phyloP scores from a whole-genome alignment of 2,888 invertebrate species.

The Ophioninae sp. region DNA sequence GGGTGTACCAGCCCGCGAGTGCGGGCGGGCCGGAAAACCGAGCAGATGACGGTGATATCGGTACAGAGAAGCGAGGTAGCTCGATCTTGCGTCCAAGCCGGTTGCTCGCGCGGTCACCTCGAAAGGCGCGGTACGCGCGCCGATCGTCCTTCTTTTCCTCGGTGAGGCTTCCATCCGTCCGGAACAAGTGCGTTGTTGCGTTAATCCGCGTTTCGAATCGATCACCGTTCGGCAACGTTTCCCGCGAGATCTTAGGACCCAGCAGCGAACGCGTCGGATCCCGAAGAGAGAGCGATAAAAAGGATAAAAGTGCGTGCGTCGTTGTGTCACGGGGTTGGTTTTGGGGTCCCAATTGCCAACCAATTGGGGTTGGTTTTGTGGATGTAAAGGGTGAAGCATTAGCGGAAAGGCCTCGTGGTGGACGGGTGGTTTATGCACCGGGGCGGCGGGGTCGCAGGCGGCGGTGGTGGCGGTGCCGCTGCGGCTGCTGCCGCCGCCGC shows the following conservation, averaged over 20 bases:
- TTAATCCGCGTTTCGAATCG: neutral
- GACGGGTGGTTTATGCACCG: conserved; percentile 88
- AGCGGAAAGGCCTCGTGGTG: conserved; percentile 72
- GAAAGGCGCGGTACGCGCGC: neutral
- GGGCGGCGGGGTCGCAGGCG: conserved; percentile 88
- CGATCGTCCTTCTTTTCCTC: neutral
- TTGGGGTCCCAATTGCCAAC: no score
- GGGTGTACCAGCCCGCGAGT: conserved; percentile 42
- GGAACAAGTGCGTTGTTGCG: conserved; percentile 24
- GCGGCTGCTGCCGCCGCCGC: conserved; percentile 82
- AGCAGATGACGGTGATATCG: conserved; percentile 51
- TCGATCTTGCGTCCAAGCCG: conserved; percentile 36
- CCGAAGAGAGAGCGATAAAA: neutral
- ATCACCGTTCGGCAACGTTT: conserved; percentile 16
- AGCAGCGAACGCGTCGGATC: neutral
- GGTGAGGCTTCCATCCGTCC: conserved; percentile 11
- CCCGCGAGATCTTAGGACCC: neutral
- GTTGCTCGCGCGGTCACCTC: neutral
- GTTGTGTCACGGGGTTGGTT: conserved; percentile 30
- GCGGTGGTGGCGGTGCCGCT: conserved; percentile 84
- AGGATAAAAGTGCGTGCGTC: conserved; percentile 46
- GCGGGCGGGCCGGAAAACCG: conserved; percentile 53
- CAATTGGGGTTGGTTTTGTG: conserved; percentile 25
- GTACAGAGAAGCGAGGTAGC: conserved; percentile 49
- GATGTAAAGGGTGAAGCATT: conserved; percentile 47